Percentiles rank a stretch among this genome's conserved stretches.
These are phyloP conservation scores for Falco berigora DNA, from an alignment of 2,797 vertebrate genomes.

Conservation along the genomic window DNA sequence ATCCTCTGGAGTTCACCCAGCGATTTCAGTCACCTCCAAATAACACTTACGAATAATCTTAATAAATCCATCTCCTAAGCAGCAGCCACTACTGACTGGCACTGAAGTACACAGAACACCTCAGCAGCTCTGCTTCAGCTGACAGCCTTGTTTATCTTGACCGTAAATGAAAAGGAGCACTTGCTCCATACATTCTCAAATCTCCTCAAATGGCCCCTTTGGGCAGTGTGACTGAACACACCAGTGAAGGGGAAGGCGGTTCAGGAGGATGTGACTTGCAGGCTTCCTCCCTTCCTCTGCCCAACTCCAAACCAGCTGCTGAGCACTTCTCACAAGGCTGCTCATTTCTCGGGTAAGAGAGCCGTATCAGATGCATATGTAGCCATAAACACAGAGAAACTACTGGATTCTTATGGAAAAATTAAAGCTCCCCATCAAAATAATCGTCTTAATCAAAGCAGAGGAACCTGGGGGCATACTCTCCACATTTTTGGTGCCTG, in stretches of 20 bases:
- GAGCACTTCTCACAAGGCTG: neutral
- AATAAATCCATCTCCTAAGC: constrained; percentile 55
- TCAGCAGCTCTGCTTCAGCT: constrained; percentile 15
- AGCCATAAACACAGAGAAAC: neutral
- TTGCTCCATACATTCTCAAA: neutral
- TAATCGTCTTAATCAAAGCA: neutral
- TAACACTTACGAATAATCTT: constrained; percentile 55
- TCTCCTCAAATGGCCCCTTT: neutral
- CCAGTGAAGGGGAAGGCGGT: neutral
- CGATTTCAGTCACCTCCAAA: constrained; percentile 61
- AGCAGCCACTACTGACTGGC: constrained; percentile 38
- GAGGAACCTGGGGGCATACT: neutral
- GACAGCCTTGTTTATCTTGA: neutral
- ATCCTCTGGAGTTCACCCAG: constrained; percentile 45
- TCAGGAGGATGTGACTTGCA: neutral
- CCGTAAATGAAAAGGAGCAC: neutral
- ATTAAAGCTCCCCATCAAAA: neutral
- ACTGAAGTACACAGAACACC: neutral
- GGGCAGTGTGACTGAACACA: neutral
- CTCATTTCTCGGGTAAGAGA: neutral
- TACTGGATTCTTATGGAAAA: neutral
- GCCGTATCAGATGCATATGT: neutral
- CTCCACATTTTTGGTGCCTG: neutral
- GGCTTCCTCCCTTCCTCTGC: neutral
- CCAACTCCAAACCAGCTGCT: neutral